Conservation (phyloP, 2,113 vertebrate genomes). For the Xiphias gladius region DNA sequence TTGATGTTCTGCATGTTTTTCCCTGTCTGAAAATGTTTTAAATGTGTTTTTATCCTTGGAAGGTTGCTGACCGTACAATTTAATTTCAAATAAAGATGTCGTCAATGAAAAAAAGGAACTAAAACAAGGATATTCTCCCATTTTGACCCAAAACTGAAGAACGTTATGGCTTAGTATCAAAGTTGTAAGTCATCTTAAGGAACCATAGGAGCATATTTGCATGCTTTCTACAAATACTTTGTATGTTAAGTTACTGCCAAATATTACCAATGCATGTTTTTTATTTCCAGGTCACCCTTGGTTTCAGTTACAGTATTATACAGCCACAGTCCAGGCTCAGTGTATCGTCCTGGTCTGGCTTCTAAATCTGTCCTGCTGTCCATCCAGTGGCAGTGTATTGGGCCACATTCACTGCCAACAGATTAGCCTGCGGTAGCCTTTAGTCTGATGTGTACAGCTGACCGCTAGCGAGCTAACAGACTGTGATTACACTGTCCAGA, state of each 20-base stretch:
- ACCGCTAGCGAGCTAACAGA: slow-evolving; percentile 2
- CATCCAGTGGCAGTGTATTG: slow-evolving; percentile 6
- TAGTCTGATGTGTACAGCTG: slow-evolving; percentile 27
- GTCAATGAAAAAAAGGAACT: background rate
- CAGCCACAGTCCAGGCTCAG: background rate
- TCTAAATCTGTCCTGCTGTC: slow-evolving; percentile 21
- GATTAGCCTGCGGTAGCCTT: slow-evolving; percentile 29
- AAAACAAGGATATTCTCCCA: background rate
- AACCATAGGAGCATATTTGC: background rate
- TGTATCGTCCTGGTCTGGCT: slow-evolving; percentile 11
- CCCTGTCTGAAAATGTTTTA: background rate
- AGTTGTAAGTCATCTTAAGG: background rate
- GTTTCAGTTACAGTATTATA: background rate
- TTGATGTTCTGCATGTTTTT: no score
- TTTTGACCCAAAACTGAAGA: background rate
- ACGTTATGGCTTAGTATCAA: background rate
- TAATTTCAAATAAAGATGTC: background rate
- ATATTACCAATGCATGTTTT: background rate
- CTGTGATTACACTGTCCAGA: slow-evolving; percentile 3
- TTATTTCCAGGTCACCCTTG: background rate
- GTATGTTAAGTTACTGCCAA: background rate
- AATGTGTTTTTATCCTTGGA: background rate
- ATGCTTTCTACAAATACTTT: background rate
- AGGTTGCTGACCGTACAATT: background rate
- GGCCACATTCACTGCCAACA: slow-evolving; percentile 32